Evolutionary conservation across 2,113 vertebrate genomes (phyloP), one percentile per base, ranked within the genome.

Genomic region (Bujurquina vittata): DNA sequence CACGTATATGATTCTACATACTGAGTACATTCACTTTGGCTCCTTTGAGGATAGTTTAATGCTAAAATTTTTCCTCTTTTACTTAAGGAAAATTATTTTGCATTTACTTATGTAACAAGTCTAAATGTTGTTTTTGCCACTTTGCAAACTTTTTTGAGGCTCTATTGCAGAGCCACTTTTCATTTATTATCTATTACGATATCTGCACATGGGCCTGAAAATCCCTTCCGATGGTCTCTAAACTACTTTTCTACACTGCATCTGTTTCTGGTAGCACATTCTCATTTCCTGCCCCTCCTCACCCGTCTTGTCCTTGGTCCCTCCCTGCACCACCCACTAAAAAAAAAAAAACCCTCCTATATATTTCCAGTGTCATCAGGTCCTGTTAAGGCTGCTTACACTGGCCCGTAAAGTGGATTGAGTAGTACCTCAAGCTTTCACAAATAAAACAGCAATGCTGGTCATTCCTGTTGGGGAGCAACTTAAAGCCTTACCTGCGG

Each of bases 81-180:
- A 49, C 43, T 69, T 49, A 49, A 29, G 65, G 29, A 49, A 17
- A 29, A 29, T 1, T 9, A 49, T 46, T 26, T 8, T 67, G 63
- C 11, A 29, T 43, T 69, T 49, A 69, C 23, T 49, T 29, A 0
- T 67, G 0, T 0, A 35, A 40, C 46, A 11, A 17, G 22, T 14
- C 63, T 14, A 49, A 49, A 49, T 29, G 18, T 69, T 67, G 15
- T 69, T 69, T 49, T 69, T 1, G 63, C 18, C 40, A 17, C 40
- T 29, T 69, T 69, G 63, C 22, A 49, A 1, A 20, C 5, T 0
- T 29, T 49, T 0, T 49, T 49, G 11, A 43, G 40, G 40, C 40
- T 43, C 12, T 43, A 11, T 43, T 12, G 40, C 40, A 43, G 40
- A 40, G 37, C 37, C 10, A 40, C 37, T 40, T 40, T 40, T 40